Evolutionary conservation across 2,888 invertebrate species (phyloP).

Genomic region (Stictocephala bisonia): DNA sequence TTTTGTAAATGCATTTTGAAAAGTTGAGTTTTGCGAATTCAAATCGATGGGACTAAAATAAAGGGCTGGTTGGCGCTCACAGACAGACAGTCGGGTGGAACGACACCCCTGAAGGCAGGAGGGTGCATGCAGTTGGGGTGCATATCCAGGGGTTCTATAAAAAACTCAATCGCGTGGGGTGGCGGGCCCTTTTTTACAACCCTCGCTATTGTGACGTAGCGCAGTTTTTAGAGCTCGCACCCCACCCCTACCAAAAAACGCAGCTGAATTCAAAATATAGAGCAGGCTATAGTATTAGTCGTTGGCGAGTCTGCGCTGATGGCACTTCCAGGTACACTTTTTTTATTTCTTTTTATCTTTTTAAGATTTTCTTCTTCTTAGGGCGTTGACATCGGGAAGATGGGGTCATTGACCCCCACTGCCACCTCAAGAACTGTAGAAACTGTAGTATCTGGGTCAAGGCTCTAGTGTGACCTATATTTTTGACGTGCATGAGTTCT

Average conservation of each 20-base stretch:
- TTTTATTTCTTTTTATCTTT: background rate
- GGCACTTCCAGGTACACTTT: constrained; percentile 22
- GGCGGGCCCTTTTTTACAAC: constrained; percentile 43
- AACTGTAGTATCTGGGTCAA: no score
- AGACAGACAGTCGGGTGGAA: background rate
- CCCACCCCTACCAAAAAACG: constrained; percentile 43
- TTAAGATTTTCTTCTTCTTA: constrained; percentile 16
- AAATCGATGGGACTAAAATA: no score
- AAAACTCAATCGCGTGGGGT: constrained; percentile 42
- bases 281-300: constrained; percentile 1
- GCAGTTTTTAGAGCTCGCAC: constrained; percentile 30
- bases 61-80: background rate
- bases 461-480: no score
- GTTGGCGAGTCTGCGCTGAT: constrained; percentile 4
- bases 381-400: no score
- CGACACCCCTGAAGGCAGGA: constrained; percentile 19
- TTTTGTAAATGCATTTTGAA: background rate
- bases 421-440: no score
- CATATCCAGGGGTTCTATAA: constrained; percentile 42
- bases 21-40: no score
- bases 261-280: constrained; percentile 41
- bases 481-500: no score
- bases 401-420: no score
- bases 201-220: constrained; percentile 41
- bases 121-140: constrained; percentile 35